A percentile compares a stretch with the other conserved stretches of the same genome.
Evolutionary conservation across 2,113 vertebrate species (phyloP).

Genomic region (Antigone vipio): DNA sequence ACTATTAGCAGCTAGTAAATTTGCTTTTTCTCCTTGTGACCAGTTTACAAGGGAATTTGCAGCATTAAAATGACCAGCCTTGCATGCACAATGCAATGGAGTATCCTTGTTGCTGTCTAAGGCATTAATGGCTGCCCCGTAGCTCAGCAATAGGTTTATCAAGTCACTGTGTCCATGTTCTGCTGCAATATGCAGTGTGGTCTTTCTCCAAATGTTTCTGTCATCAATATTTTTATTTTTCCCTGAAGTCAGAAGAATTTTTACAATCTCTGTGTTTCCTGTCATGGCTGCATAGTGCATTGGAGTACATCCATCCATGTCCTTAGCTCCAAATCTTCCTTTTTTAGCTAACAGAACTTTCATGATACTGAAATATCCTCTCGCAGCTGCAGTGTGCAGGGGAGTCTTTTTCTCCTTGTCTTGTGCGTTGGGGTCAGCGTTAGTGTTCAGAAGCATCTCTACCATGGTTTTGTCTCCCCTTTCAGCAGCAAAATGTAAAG

Average conservation of each 20-base stretch:
- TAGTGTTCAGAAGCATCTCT: constrained; percentile 69
- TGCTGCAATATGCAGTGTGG: constrained; percentile 66
- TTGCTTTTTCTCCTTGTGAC: constrained; percentile 60
- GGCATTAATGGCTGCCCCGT: constrained; percentile 70
- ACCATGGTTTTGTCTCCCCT: constrained; percentile 45
- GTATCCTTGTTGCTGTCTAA: constrained; percentile 77
- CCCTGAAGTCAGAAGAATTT: constrained; percentile 51
- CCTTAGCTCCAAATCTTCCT: constrained; percentile 71
- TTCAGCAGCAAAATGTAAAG: constrained; percentile 75
- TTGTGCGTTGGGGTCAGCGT: constrained; percentile 59
- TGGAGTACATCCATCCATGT: constrained; percentile 78
- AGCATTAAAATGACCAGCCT: constrained; percentile 54
- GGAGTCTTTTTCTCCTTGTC: constrained; percentile 80
- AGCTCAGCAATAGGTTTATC: constrained; percentile 60
- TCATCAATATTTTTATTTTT: constrained; percentile 73
- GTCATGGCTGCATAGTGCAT: constrained; percentile 71
- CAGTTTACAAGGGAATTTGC: constrained; percentile 68
- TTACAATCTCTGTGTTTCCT: constrained; percentile 51
- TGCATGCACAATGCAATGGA: constrained; percentile 76
- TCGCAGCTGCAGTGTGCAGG: constrained; percentile 72
- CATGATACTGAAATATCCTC: constrained; percentile 41
- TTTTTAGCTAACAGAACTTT: constrained; percentile 62
- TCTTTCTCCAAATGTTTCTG: constrained; percentile 80
- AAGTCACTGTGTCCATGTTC: constrained; percentile 68
- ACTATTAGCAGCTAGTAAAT: constrained; percentile 70